A percentile compares a stretch with the other conserved stretches of the same genome.
Conservation (phyloP, 1,140 invertebrate species). For the Leucophenga varia region DNA sequence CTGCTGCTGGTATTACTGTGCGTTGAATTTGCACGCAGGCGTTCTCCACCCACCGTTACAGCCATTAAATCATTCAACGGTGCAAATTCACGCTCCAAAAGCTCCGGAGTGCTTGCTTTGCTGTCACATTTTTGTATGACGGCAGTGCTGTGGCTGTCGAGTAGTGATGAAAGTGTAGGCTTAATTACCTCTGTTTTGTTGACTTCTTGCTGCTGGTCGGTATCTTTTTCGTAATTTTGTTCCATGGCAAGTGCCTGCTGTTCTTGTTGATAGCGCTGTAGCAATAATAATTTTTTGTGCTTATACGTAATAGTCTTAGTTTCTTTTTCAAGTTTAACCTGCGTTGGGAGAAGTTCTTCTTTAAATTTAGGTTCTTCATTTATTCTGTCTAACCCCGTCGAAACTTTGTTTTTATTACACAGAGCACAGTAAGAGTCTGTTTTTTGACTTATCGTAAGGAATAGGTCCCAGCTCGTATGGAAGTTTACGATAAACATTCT, state of each 20-base stretch:
- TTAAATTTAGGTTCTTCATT: not conserved
- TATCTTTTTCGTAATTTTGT: not conserved
- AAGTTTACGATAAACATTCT: conserved; percentile 64
- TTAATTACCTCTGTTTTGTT: not conserved
- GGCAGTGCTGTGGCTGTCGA: conserved; percentile 13
- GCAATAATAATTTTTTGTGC: conserved; percentile 44
- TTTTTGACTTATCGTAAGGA: conserved; percentile 56
- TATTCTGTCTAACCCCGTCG: conserved; percentile 12
- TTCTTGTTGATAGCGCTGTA: conserved; percentile 47
- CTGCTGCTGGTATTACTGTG: conserved; percentile 30
- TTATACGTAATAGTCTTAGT: conserved; percentile 31
- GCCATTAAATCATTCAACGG: conserved; percentile 24
- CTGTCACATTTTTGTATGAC: conserved; percentile 46
- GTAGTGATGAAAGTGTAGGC: not conserved
- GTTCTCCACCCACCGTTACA: conserved; percentile 29
- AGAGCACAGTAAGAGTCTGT: conserved; percentile 47
- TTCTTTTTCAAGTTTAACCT: too few relatives aligned
- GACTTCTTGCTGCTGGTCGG: conserved; percentile 17
- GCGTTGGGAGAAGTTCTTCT: too few relatives aligned
- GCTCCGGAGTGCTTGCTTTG: conserved; percentile 46
- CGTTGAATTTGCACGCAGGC: conserved; percentile 34
- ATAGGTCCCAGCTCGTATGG: conserved; percentile 74
- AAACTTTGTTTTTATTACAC: conserved; percentile 16
- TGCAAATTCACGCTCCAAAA: conserved; percentile 36
- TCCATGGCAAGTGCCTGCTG: conserved; percentile 20